Base-by-base conservation (phyloP, 92 coral and sea anemone genomes). In the Pocillopora grandis region DNA sequence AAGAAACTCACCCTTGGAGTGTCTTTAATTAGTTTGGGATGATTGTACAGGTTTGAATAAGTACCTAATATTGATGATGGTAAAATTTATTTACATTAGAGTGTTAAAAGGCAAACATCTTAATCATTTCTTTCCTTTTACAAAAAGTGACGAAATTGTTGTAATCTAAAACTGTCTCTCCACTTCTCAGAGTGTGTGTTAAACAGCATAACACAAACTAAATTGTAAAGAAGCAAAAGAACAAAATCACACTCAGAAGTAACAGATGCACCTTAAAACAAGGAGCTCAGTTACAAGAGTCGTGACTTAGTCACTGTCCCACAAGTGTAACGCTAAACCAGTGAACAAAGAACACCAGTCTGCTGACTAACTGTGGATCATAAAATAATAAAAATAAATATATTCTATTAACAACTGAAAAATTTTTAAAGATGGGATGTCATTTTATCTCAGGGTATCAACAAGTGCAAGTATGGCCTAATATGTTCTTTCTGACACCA, bases 31-130 rank as follows among this genome's bases (percentile, higher is more conserved):
- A 96, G 73, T 21, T 93, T 90, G 27, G 99, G 99, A 71, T 96
- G 99, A 87, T 96, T 96, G 83, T 96, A 94, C 16, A 94, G 80
- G 68, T 94, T 96, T 61, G 99, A 96, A 76, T 94, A 94, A 12
- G 99, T 96, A 84, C 99, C 99, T 96, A 78, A 71, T 20, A 49
- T 31, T 5, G 2, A 37, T 19, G 71, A 78, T 31, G 27, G 23
- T 55, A 48, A 79, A 20, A 19, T 73, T 20, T 10, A 21, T 17
- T 10, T 13, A 12, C 15, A 20, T 12, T n/a, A 57, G 1, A 12
- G 12, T 66, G 27, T 66, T 1, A 42, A 42, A 42, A 42, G 52
- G 52, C 52, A 0, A 42, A 42, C 4, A 42, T 19, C 9, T 9
- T 11, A 18, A 64, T 64, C 21, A 7, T 9, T n/a, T 64, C 27